phyloP scores from a whole-genome alignment of 2,113 vertebrate genomes.

The Leptocoma aspasia region DNA sequence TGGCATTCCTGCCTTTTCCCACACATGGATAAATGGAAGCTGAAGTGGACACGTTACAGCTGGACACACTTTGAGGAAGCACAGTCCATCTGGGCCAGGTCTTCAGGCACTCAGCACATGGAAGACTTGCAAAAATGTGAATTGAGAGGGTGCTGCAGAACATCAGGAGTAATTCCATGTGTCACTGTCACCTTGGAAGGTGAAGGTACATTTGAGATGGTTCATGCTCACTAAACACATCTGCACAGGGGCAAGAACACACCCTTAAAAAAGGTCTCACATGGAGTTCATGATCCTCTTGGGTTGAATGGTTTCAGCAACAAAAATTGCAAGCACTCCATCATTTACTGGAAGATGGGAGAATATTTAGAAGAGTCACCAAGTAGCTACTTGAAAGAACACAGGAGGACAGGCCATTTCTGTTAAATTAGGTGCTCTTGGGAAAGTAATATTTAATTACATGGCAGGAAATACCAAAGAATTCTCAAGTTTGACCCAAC shows the following conservation, averaged over 20 bases:
- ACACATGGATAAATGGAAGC: background rate
- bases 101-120: background rate
- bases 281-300: background rate
- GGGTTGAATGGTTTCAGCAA: background rate
- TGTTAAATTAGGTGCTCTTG: slow-evolving; percentile 11
- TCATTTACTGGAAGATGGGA: background rate
- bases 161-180: background rate
- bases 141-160: background rate
- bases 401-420: slow-evolving; percentile 3
- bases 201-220: background rate
- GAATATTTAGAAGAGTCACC: slow-evolving; percentile 1
- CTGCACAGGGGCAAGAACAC: background rate
- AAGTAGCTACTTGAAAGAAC: slow-evolving; percentile 2
- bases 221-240: background rate
- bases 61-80: background rate
- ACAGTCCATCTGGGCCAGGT: background rate
- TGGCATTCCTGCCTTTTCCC: background rate
- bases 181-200: background rate
- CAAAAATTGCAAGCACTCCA: background rate
- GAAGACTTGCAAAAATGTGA: background rate
- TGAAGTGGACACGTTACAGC: background rate
- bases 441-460: slow-evolving; percentile 13
- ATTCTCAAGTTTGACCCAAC: slow-evolving; percentile 27
- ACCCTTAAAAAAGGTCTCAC: background rate
- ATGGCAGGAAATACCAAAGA: slow-evolving; percentile 15